phyloP scores from a whole-genome alignment of 2,797 vertebrate species.

The Helarctos malayanus region DNA sequence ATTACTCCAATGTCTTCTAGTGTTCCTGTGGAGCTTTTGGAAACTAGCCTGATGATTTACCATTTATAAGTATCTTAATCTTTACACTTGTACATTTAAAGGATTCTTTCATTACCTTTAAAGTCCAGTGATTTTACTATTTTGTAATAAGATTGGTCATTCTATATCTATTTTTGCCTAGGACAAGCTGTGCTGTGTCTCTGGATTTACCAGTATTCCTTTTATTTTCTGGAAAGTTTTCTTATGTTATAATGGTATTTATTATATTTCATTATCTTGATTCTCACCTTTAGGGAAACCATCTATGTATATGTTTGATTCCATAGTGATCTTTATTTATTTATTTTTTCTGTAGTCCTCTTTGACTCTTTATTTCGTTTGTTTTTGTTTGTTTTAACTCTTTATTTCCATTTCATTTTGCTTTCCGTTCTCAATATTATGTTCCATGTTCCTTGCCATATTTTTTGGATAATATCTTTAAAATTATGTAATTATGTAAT shows the following conservation, averaged over 20 bases:
- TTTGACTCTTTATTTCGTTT: neutral
- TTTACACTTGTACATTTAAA: neutral
- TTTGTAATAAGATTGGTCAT: neutral
- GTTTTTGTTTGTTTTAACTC: neutral
- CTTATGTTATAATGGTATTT: neutral
- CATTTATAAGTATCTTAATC: neutral
- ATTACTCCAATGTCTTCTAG: neutral
- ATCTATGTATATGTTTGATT: neutral
- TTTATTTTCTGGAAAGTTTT: neutral
- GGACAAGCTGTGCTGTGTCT: neutral
- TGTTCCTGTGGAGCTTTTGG: neutral
- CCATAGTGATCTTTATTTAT: neutral
- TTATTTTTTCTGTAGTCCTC: neutral
- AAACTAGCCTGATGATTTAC: neutral
- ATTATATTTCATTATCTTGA: neutral
- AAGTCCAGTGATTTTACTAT: neutral
- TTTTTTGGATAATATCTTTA: neutral
- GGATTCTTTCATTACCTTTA: neutral
- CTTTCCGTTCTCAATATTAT: neutral
- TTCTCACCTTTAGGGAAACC: neutral
- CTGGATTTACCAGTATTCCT: neutral
- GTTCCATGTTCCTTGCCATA: neutral
- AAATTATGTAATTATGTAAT: neutral
- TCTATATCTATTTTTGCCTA: neutral
- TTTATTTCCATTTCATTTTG: neutral